Conservation (phyloP, 2,888 invertebrate species). For the Orthonevra nobilis region DNA sequence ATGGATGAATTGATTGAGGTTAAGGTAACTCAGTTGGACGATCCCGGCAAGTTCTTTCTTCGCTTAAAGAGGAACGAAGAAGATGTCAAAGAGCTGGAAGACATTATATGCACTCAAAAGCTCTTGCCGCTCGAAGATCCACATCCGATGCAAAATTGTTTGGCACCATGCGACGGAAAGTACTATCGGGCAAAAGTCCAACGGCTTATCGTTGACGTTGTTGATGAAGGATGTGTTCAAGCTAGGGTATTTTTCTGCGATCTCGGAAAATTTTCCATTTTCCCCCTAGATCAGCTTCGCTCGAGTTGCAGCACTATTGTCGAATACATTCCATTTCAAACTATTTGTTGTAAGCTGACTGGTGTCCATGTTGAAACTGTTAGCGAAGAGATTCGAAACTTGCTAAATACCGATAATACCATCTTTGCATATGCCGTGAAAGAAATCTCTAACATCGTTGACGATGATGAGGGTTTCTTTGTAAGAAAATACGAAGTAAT, state of each 20-base stretch:
- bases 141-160: slow-evolving; percentile 72
- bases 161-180: slow-evolving; percentile 67
- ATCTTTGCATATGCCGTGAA: slow-evolving; percentile 42
- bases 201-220: slow-evolving; percentile 54
- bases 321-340: slow-evolving; percentile 72
- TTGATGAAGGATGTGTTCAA: slow-evolving; percentile 50
- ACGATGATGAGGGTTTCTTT: neutral
- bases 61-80: slow-evolving; percentile 14
- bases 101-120: neutral
- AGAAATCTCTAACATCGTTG: neutral
- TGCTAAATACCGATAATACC: slow-evolving; percentile 11
- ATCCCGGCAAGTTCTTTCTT: slow-evolving; percentile 38
- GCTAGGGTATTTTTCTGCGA: slow-evolving; percentile 56
- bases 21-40: slow-evolving; percentile 5
- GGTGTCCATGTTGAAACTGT: slow-evolving; percentile 69
- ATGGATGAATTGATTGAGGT: slow-evolving; percentile 38
- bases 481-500: slow-evolving; percentile 34
- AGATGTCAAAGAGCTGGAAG: slow-evolving; percentile 28
- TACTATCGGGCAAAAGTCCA: slow-evolving; percentile 73
- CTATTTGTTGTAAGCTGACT: slow-evolving; percentile 72
- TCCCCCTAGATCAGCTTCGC: slow-evolving; percentile 15
- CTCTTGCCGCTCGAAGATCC: slow-evolving; percentile 22
- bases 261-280: slow-evolving; percentile 17
- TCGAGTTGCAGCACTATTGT: slow-evolving; percentile 16
- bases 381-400: slow-evolving; percentile 18